phyloP scores from a whole-genome alignment of 2,113 vertebrate species.

The Drymodes brunneopygia region DNA sequence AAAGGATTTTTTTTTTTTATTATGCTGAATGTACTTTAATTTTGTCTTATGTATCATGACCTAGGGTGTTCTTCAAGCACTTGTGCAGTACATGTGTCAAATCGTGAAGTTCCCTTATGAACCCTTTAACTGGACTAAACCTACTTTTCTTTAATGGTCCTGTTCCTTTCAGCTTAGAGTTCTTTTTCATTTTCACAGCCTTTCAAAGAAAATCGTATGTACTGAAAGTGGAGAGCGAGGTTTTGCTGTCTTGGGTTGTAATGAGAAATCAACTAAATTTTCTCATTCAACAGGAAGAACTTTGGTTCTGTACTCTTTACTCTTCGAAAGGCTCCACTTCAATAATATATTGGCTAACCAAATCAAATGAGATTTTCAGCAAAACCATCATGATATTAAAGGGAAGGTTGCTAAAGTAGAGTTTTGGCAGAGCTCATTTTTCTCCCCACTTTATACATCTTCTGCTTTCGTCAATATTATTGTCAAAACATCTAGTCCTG shows the following conservation, averaged over 20 bases:
- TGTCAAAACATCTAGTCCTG: not conserved
- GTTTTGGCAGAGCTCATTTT: not conserved
- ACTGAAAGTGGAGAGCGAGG: not conserved
- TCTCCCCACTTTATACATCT: not conserved
- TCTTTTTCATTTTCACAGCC: not conserved
- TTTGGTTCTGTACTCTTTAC: not conserved
- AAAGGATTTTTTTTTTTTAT: not conserved
- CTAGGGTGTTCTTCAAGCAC: not conserved
- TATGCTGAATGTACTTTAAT: not conserved
- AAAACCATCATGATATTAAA: not conserved
- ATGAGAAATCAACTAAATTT: not conserved
- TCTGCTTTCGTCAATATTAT: not conserved
- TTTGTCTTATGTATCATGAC: not conserved
- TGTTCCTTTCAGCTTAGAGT: not conserved
- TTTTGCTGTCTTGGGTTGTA: not conserved
- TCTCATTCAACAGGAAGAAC: not conserved
- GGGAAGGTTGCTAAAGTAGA: not conserved
- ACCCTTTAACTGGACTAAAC: not conserved
- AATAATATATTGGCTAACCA: not conserved
- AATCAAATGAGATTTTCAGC: not conserved
- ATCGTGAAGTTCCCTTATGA: not conserved
- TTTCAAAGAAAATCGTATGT: not conserved
- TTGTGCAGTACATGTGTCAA: not conserved
- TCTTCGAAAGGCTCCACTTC: not conserved
- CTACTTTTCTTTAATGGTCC: not conserved